Evolutionary conservation across 2,888 invertebrate species (phyloP), one percentile per base, ranked within the genome.

Genomic region (Euplexia lucipara): DNA sequence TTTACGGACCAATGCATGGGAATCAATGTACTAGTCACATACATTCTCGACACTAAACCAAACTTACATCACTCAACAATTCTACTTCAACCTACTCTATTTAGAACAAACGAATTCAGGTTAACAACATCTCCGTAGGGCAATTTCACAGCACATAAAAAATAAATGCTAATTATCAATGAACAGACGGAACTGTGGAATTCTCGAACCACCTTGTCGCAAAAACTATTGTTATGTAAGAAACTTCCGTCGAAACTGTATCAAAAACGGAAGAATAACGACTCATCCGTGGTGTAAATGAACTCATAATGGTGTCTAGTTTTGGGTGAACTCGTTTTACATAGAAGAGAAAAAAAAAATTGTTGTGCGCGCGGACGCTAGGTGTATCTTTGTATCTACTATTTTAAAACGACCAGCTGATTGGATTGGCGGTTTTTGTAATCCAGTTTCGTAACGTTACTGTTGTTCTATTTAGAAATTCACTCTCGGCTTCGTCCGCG

Each of bases 291-390:
- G 12, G 65, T 67, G 82, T 77, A 73, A 62, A 75, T 73, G 82
- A 81, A 77, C 82, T 73, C 57, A 7, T 75, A 69, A 73, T 70
- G 9, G 66, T 18, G 54, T 64, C 82, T 59, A 70, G 83, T 83
- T 81, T 78, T 53, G 41, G 48, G 16, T 51, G 60, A 64, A 69
- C 72, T 65, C 16, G 67, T 81, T 78, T 5, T 16, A 8, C 14
- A 56, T 9, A n/a, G n/a, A n/a, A n/a, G n/a, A n/a, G 8, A 35
- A 71, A 75, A 76, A 51, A 44, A 54, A 54, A 41, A 7, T 34
- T 49, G 12, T 52, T 44, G 51, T 41, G 32, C 20, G 26, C 42
- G 47, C 32, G 42, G 20, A 14, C 37, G 26, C 4, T 30, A 18
- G 16, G n/a, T 41, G 61, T 44, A 39, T 71, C 35, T 45, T 18